Base-by-base conservation (phyloP, 2,888 invertebrate species). In the Monochamus alternatus region DNA sequence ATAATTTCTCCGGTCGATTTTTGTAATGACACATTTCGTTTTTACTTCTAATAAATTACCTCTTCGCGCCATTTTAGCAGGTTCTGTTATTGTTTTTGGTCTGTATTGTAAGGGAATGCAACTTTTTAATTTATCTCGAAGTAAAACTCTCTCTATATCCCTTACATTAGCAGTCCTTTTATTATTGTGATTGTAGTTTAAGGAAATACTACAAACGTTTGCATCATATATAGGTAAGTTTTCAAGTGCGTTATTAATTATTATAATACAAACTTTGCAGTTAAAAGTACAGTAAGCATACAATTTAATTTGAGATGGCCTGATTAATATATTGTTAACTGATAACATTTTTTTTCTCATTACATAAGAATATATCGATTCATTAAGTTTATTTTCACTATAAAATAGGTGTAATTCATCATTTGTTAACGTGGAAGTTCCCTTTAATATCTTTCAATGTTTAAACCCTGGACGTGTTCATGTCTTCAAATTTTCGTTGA, bases 241-340 rank as follows among this genome's bases (percentile, higher is more conserved):
- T 9, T n/a, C 22, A 30, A 30, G 1, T 22, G 22, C 12, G 5
- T 59, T 59, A 9, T 59, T 30, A 5, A 59, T 31, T 31, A 59
- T 31, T 59, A 59, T 22, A 30, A 59, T 59, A 31, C 14, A 59
- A 31, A 59, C 31, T 59, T 59, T n/a, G n/a, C n/a, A 59, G 7
- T 59, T 59, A 59, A 59, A 59, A 3, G 59, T 12, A 12, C 32
- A 59, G 12, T 59, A 59, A 3, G 59, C 59, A 12, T 31, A 59
- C 3, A 59, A 59, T 3, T 59, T 59, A 9, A 59, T 59, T 3
- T 59, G 59, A 5, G 30, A 22, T 30, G 12, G 7, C 10, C 59
- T 14, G 8, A 5, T 22, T 31, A 5, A 10, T 59, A 59, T 59
- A 30, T 59, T 59, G 22, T 59, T 59, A 30, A 59, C 4, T 4